A percentile compares a stretch with the other conserved stretches of the same genome.
These are phyloP conservation scores for Pollicipes pollicipes DNA, from an alignment of 1,140 invertebrate genomes.

Conservation along the genomic window DNA sequence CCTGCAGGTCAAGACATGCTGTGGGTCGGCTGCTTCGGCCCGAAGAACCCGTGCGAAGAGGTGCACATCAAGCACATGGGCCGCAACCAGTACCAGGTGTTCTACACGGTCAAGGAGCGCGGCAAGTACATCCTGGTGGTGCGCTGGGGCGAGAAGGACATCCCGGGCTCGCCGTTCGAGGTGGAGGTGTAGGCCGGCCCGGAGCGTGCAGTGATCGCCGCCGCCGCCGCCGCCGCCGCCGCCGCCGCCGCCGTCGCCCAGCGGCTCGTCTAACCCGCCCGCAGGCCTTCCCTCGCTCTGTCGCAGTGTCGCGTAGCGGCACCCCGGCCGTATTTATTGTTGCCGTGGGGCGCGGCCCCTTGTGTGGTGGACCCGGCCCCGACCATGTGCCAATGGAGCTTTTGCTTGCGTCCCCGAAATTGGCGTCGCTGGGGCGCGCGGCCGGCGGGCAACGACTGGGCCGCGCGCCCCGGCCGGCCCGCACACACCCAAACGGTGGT, in stretches of 20 bases:
- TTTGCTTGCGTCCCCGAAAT: neutral
- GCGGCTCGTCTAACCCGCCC: neutral
- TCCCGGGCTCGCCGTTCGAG: conserved; percentile 90
- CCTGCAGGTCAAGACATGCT: conserved; percentile 79
- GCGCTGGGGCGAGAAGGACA: conserved; percentile 94
- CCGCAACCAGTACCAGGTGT: conserved; percentile 67
- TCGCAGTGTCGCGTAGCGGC: neutral
- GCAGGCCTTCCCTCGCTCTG: neutral
- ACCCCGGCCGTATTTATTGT: neutral
- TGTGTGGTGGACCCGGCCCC: too few relatives aligned
- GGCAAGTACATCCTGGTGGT: conserved; percentile 88
- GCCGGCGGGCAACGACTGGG: too few relatives aligned
- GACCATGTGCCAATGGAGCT: neutral
- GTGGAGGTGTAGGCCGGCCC: conserved; percentile 53
- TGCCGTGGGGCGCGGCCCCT: too few relatives aligned
- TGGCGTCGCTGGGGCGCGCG: too few relatives aligned
- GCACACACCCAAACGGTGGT: neutral
- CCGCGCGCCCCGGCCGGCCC: too few relatives aligned
- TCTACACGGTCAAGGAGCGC: conserved; percentile 53
- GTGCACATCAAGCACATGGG: conserved; percentile 85
- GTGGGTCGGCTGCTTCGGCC: conserved; percentile 84
- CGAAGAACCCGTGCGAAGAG: conserved; percentile 89
- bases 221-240: too few relatives aligned
- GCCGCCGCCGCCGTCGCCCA: too few relatives aligned
- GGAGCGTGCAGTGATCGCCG: neutral